A percentile compares a stretch with the other conserved stretches of the same genome.
These are phyloP conservation scores for Conus ventricosus DNA, from an alignment of 1,140 invertebrate species.

Conservation along the genomic window DNA sequence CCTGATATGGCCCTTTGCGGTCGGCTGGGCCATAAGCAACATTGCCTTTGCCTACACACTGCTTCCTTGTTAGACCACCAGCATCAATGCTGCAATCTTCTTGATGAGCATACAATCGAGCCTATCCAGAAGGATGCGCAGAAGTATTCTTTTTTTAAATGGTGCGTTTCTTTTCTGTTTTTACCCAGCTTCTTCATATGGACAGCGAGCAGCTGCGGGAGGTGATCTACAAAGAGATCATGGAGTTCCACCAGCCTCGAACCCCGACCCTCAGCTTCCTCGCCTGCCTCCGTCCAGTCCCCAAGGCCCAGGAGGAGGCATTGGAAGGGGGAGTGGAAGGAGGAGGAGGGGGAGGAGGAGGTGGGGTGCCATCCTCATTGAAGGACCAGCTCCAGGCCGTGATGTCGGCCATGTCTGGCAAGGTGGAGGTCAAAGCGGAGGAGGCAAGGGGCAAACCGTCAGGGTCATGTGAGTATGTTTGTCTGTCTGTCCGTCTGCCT, in stretches of 20 bases:
- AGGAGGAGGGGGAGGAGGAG: not conserved
- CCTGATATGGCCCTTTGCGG: too few relatives aligned
- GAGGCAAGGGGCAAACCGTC: not conserved
- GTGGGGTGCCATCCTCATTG: not conserved
- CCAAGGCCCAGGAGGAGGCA: conserved; percentile 47
- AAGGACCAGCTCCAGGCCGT: conserved; percentile 1
- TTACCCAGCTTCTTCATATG: conserved; percentile 50
- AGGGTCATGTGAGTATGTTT: not conserved
- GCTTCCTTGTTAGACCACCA: too few relatives aligned
- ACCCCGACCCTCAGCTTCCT: conserved; percentile 59
- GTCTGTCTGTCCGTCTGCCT: not conserved
- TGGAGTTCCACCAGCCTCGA: conserved; percentile 66
- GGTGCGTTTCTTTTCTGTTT: not conserved
- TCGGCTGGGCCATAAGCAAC: too few relatives aligned
- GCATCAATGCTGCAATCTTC: too few relatives aligned
- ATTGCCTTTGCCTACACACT: too few relatives aligned
- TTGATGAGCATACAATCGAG: too few relatives aligned
- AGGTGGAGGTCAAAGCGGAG: not conserved
- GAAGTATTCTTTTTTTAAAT: too few relatives aligned
- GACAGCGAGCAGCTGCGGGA: conserved; percentile 55
- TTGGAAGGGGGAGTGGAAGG: not conserved
- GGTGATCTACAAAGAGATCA: conserved; percentile 65
- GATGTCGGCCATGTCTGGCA: not conserved
- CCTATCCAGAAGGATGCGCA: too few relatives aligned
- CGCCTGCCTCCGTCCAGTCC: conserved; percentile 63